phyloP scores from a whole-genome alignment of 2,797 vertebrate genomes.

The Catamblyrhynchus diadema region DNA sequence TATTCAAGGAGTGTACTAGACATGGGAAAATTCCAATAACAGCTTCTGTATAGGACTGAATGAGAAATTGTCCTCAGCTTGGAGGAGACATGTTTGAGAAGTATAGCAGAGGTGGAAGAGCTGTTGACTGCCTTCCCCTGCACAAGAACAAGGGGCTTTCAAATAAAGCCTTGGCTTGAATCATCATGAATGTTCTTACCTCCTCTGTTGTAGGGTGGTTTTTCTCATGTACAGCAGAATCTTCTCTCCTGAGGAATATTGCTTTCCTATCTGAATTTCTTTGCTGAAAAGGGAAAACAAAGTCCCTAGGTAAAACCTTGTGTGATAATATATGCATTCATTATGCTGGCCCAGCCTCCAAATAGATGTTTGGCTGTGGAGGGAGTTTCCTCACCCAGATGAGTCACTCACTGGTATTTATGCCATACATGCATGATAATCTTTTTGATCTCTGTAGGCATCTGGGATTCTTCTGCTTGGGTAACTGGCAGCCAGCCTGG shows the following conservation, averaged over 20 bases:
- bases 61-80: neutral
- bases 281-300: neutral
- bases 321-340: neutral
- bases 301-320: neutral
- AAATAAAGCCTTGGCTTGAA: neutral
- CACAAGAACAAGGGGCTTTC: neutral
- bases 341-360: neutral
- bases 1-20: neutral
- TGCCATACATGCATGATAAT: neutral
- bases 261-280: neutral
- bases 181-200: neutral
- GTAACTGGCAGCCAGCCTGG: constrained; percentile 12
- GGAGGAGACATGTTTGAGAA: neutral
- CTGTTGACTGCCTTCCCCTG: neutral
- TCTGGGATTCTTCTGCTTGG: constrained; percentile 45
- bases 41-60: neutral
- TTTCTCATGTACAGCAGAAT: neutral
- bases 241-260: neutral
- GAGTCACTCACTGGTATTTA: neutral
- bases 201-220: neutral
- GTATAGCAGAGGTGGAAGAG: neutral
- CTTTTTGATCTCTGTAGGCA: constrained; percentile 28
- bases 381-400: neutral
- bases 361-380: neutral
- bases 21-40: neutral